Base-by-base conservation (phyloP, 2,888 invertebrate genomes). In the Idaea biselata region DNA sequence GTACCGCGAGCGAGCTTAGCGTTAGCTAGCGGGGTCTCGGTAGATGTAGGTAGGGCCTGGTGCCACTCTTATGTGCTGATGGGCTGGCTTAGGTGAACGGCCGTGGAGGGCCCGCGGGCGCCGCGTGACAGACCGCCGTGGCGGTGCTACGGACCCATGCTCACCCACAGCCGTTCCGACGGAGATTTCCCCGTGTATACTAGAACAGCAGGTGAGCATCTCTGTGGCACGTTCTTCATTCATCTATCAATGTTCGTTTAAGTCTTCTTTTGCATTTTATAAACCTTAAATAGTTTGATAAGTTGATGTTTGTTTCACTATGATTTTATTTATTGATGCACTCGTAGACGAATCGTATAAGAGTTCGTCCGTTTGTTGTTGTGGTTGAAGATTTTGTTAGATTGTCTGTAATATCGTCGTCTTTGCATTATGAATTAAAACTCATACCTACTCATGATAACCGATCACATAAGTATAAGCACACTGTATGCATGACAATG, bases 101-200 rank as follows among this genome's bases (percentile, higher is more conserved):
- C 83, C 84, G 89, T 93, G 93, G 93, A 91, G 87, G 91, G 93
- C 85, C 91, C 86, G 81, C 93, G 93, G 81, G 86, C 86, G 83
- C 87, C 82, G 81, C 90, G 88, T 78, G 89, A 89, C 79, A 88
- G 84, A 76, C 88, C 91, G 87, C 88, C 94, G 82, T 93, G 94
- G 82, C 94, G 94, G 86, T 94, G 94, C 84, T 94, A 94, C 87
- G 95, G 94, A 87, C 94, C 95, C 84, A 96, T 96, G 95, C 93
- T 96, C 84, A 96, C 96, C 73, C 96, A 96, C 93, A 96, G 96
- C 86, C 95, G 96, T 90, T 96, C 96, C 87, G 96, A 96, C 85
- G 96, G 96, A 81, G 96, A 96, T 90, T 96, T 96, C 91, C 96
- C 96, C 80, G 94, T 96, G 88, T 96, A 96, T 89, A 93, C 95